Evolutionary conservation across 2,797 vertebrate genomes (phyloP).

Genomic region (Pipistrellus pipistrellus): DNA sequence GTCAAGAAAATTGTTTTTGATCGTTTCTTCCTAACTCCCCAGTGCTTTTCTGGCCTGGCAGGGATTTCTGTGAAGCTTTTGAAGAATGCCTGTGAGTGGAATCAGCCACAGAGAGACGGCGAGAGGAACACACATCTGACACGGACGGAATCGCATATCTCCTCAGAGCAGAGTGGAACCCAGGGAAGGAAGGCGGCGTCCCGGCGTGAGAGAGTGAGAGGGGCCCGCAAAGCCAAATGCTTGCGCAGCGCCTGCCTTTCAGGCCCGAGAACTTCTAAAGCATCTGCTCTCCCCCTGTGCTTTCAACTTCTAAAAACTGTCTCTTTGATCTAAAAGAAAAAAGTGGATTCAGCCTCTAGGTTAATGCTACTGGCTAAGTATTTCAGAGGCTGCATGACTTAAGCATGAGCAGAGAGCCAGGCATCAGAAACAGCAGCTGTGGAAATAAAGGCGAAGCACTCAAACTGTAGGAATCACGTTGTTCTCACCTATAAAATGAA

Average conservation of each 20-base stretch:
- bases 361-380: conserved; percentile 65
- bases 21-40: conserved; percentile 8
- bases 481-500: neutral
- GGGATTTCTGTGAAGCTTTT: neutral
- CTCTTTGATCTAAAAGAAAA: conserved; percentile 74
- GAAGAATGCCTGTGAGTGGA: neutral
- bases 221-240: neutral
- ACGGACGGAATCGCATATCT: neutral
- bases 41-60: neutral
- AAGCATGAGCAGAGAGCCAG: conserved; percentile 7
- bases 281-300: conserved; percentile 36
- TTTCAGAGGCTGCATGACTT: conserved; percentile 9
- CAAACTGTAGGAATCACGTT: neutral
- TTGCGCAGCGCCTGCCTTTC: conserved; percentile 18
- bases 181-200: neutral
- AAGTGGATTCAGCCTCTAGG: conserved; percentile 59
- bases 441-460: neutral
- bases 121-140: neutral
- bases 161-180: conserved; percentile 58
- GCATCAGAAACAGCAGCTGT: neutral
- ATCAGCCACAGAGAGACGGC: neutral
- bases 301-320: conserved; percentile 74
- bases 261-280: conserved; percentile 55
- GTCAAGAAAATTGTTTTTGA: conserved; percentile 50
- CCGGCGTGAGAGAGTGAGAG: neutral